Evolutionary conservation across 2,113 vertebrate species (phyloP), one percentile per base, ranked within the genome.

Genomic region (Psettodes erumei): DNA sequence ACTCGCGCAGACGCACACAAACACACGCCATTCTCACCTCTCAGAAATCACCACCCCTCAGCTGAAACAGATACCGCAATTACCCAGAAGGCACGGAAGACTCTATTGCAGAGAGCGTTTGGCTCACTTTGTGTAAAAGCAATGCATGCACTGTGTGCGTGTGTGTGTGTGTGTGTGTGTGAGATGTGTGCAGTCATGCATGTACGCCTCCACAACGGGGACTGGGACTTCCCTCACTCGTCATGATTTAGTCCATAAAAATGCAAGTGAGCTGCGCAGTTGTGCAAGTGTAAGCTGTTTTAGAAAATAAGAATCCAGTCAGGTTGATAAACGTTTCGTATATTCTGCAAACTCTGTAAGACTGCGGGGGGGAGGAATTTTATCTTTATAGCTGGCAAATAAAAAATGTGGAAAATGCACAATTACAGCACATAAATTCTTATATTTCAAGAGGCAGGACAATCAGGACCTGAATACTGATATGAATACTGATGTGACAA

Each of bases 11-110:
- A 6, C 35, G 9, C 35, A 48, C 54, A 42, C 68, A 74, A 38
- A 27, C 45, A 13, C n/a, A 75, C 62, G 47, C 51, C 12, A 67
- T 56, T 76, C 81, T 90, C 86, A 87, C 79, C 85, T 78, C 84
- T 82, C 58, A 75, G 58, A 68, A 84, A 84, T 79, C 50, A 58
- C 75, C 65, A 58, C 38, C 25, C 23, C 27, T 71, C 71, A 47
- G 62, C 35, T 75, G 84, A 88, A 88, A 89, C 81, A 50, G 71
- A 91, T 87, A 83, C 79, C 70, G 82, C 81, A 87, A 91, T 90
- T 89, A 90, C 78, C 77, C 64, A 70, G 25, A 59, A 66, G 56
- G 56, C 81, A 68, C 4, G 16, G 68, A 79, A 61, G 45, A 75
- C 61, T 65, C 32, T n/a, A 23, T 54, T 54, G 54, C 40, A 54